Evolutionary conservation across 2,888 invertebrate species (phyloP).

Genomic region (Chymomyza procnemis): DNA sequence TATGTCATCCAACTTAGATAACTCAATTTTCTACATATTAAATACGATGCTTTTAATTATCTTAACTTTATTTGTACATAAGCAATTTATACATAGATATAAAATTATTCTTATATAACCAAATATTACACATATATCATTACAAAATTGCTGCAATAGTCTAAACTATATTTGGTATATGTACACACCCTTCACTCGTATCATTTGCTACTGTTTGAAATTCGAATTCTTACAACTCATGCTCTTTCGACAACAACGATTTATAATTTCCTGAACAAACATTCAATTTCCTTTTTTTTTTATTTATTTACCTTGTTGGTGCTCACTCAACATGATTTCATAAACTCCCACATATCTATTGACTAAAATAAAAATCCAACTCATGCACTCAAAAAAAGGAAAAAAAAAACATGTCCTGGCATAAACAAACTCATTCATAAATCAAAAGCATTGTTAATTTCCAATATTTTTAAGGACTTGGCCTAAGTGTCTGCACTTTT

Average conservation of each 20-base stretch:
- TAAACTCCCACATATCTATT: conserved; percentile 13
- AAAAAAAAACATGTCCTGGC: conserved; percentile 41
- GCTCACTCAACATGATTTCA: conserved; percentile 38
- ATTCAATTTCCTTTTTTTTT: conserved; percentile 48
- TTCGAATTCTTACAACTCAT: conserved; percentile 42
- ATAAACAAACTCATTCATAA: conserved; percentile 62
- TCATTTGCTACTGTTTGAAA: background rate
- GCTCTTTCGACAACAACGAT: conserved; percentile 9
- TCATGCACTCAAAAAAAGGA: conserved; percentile 42
- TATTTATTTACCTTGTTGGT: conserved; percentile 67
- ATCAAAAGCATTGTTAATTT: conserved; percentile 64
- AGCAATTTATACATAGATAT: too few relatives aligned
- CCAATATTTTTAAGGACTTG: conserved; percentile 42
- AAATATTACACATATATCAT: background rate
- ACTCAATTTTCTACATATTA: too few relatives aligned
- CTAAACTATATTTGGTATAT: background rate
- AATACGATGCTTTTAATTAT: too few relatives aligned
- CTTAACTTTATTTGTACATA: too few relatives aligned
- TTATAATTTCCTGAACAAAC: conserved; percentile 37
- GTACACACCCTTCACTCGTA: background rate
- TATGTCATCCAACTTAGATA: too few relatives aligned
- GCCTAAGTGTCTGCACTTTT: conserved; percentile 47
- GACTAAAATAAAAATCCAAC: conserved; percentile 32
- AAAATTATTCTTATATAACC: background rate
- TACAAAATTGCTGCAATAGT: background rate